Conservation (phyloP, 2,888 invertebrate genomes). For the Dromius quadrimaculatus region DNA sequence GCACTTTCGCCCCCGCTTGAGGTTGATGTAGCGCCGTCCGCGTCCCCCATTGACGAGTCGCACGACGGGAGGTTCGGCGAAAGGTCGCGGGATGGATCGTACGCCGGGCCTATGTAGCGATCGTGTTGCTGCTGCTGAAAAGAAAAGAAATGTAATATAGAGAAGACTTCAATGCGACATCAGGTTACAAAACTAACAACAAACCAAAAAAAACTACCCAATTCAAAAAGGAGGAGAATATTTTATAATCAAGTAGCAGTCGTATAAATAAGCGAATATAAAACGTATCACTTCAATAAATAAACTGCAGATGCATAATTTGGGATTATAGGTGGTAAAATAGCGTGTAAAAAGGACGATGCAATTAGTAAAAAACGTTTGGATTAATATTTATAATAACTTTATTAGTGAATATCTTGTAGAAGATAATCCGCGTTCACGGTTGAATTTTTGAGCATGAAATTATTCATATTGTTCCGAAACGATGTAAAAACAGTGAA, state of each 20-base stretch:
- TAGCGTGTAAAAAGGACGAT: background rate
- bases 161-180: background rate
- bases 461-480: too few species aligned
- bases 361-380: too few species aligned
- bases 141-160: background rate
- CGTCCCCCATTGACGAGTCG: constrained; percentile 71
- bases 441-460: too few species aligned
- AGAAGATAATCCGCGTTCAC: too few species aligned
- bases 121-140: constrained; percentile 80
- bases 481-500: too few species aligned
- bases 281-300: constrained; percentile 21
- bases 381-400: too few species aligned
- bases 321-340: constrained; percentile 6
- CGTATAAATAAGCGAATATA: constrained; percentile 30
- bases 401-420: too few species aligned
- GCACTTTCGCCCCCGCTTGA: constrained; percentile 70
- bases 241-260: constrained; percentile 36
- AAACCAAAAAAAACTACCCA: constrained; percentile 1
- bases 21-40: constrained; percentile 65
- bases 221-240: constrained; percentile 9
- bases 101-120: constrained; percentile 72
- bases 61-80: constrained; percentile 80
- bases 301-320: constrained; percentile 12
- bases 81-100: constrained; percentile 79
- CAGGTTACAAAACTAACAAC: constrained; percentile 1